Base-by-base conservation (phyloP, 2,888 invertebrate species). In the Oegoconia quadripuncta region DNA sequence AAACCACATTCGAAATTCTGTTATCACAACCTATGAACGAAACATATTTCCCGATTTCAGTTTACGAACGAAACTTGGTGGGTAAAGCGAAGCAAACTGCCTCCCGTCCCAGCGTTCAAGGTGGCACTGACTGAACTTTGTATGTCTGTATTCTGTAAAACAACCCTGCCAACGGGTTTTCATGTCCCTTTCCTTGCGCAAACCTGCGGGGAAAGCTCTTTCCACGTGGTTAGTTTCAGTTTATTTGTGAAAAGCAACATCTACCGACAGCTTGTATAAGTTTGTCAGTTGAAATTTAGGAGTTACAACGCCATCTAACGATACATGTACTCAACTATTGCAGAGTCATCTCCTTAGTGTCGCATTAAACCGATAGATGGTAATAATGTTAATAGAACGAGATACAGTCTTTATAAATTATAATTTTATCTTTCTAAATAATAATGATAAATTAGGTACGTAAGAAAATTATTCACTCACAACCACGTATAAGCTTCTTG, bases 181-280 rank as follows among this genome's bases (percentile, higher is more conserved):
- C 65, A 62, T 64, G 64, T 66, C 73, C 66, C 71, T 70, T 71
- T 67, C 64, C 71, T 64, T 74, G 77, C 78, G 76, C 77, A 77
- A 80, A 76, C 74, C 78, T 75, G 68, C 67, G 59, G 68, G 67
- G 64, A 77, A 73, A 69, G 32, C 54, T 58, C 54, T 74, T 76
- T 72, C 64, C 74, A 76, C 69, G 71, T 74, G 71, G 55, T 57
- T 68, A 48, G 46, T 44, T 50, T 50, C 46, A 53, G 52, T 54
- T 55, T 40, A 44, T 51, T 48, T 32, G 3, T 7, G 40, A 20
- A 64, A 42, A 30, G 73, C n/a, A n/a, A 43, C 73, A 67, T 72
- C 81, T 79, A 1, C 27, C 27, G 55, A 42, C 44, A 44, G 44
- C 47, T 18, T 3, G 0, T 1, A 6, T 12, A 52, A 65, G 30